These are phyloP conservation scores for Thyatira batis DNA, from an alignment of 2,888 invertebrate species.

Conservation along the genomic window DNA sequence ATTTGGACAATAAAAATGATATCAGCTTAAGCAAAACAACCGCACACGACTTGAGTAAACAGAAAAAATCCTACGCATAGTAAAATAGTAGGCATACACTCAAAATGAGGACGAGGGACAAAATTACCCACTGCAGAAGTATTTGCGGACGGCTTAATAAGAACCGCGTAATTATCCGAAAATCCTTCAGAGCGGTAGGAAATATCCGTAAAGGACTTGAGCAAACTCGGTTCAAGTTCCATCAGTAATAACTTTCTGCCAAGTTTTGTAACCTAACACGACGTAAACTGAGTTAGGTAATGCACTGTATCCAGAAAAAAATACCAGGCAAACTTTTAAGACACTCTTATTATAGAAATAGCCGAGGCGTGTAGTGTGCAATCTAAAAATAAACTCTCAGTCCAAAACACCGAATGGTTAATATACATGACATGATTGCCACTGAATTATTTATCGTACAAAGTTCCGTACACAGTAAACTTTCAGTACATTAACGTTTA, in stretches of 20 bases:
- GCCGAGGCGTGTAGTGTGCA: constrained; percentile 16
- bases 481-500: constrained; percentile 18
- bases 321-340: constrained; percentile 28
- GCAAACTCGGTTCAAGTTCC: constrained; percentile 55
- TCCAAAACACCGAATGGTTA: constrained; percentile 8
- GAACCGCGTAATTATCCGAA: constrained; percentile 66
- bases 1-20: not conserved
- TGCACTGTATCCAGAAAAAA: constrained; percentile 21
- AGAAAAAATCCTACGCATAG: not conserved
- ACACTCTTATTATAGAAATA: constrained; percentile 6
- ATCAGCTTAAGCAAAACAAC: constrained; percentile 8
- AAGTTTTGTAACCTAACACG: constrained; percentile 32
- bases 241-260: constrained; percentile 56
- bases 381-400: constrained; percentile 19
- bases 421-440: constrained; percentile 24
- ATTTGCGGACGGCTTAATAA: constrained; percentile 67
- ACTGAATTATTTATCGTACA: constrained; percentile 34
- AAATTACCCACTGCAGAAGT: constrained; percentile 49
- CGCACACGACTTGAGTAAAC: not conserved
- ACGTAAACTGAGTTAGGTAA: constrained; percentile 35
- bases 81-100: constrained; percentile 32
- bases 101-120: constrained; percentile 31
- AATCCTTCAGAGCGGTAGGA: constrained; percentile 43
- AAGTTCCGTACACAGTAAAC: constrained; percentile 21
- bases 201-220: constrained; percentile 58